phyloP scores from a whole-genome alignment of 2,113 vertebrate genomes.

The Microcebus murinus region DNA sequence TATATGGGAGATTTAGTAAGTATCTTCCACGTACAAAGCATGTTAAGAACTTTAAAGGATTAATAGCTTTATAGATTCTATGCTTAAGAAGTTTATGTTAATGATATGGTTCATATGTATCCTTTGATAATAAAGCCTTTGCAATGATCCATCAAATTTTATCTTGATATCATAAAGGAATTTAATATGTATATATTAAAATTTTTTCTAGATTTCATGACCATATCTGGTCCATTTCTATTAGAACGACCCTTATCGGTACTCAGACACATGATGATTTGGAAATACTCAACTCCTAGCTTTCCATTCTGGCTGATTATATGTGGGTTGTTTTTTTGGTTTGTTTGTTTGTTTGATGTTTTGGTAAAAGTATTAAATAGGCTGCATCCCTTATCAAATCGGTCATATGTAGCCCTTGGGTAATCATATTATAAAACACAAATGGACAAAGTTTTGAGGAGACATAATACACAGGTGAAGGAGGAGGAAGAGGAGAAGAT shows the following conservation, averaged over 20 bases:
- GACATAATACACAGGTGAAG: neutral
- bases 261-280: neutral
- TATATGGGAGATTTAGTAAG: neutral
- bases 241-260: neutral
- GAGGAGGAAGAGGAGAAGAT: neutral
- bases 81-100: neutral
- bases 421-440: neutral
- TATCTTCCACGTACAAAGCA: neutral
- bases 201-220: neutral
- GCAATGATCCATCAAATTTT: neutral
- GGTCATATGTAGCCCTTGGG: neutral
- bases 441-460: neutral
- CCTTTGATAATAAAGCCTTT: constrained; percentile 20
- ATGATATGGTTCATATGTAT: neutral
- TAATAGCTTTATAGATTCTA: neutral
- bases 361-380: neutral
- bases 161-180: neutral
- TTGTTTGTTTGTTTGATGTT: neutral
- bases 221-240: neutral
- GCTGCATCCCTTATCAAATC: neutral
- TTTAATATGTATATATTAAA: constrained; percentile 19
- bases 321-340: neutral
- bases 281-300: neutral
- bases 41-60: neutral
- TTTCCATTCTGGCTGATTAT: neutral